Evolutionary conservation across 1,140 invertebrate genomes (phyloP).

Genomic region (Drosophila rhopaloa): DNA sequence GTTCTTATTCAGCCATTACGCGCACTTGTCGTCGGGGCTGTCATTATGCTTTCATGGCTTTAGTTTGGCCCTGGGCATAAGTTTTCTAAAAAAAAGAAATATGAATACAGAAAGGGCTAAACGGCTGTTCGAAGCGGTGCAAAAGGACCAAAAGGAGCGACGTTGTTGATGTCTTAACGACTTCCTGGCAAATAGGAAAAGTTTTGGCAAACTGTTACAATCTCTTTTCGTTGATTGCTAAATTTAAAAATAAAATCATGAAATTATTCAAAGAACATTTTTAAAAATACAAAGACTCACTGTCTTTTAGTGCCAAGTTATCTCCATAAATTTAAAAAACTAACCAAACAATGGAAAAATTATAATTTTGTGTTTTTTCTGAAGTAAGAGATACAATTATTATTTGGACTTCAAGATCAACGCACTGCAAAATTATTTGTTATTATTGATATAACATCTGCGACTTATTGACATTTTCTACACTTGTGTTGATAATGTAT

Average conservation of each 20-base stretch:
- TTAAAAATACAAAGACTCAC: no score
- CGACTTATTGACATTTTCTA: no score
- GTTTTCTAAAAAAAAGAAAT: slow-evolving; percentile 62
- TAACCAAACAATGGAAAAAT: no score
- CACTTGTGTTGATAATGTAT: no score
- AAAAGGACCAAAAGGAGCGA: neutral
- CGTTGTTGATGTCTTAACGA: slow-evolving; percentile 54
- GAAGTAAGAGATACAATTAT: no score
- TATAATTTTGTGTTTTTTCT: no score
- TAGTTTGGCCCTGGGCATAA: slow-evolving; percentile 59
- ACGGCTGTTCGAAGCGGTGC: neutral
- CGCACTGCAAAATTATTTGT: no score
- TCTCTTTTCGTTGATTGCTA: slow-evolving; percentile 33
- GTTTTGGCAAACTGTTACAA: slow-evolving; percentile 44
- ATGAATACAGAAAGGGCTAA: slow-evolving; percentile 62
- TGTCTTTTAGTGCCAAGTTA: no score
- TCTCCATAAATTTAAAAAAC: no score
- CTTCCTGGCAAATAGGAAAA: slow-evolving; percentile 62
- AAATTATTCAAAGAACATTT: no score
- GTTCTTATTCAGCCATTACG: slow-evolving; percentile 48
- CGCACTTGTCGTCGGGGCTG: slow-evolving; percentile 63
- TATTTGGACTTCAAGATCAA: no score
- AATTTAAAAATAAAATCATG: slow-evolving; percentile 2
- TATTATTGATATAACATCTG: no score
- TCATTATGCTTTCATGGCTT: slow-evolving; percentile 75